Base-by-base conservation (phyloP, 2,888 invertebrate species). In the Leptopilina syphax region DNA sequence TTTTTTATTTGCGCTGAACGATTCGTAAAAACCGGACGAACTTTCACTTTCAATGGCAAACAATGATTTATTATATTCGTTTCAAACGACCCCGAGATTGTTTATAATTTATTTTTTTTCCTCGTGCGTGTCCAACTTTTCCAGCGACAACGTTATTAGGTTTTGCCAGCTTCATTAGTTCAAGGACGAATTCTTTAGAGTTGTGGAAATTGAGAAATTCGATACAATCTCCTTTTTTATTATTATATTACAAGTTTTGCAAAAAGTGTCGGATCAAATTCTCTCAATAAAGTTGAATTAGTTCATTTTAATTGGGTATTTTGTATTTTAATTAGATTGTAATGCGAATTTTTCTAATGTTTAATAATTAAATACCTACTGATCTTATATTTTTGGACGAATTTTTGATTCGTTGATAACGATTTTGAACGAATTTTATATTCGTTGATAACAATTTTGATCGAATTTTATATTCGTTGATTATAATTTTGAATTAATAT, bases 21-120 rank as follows among this genome's bases (percentile, higher is more conserved):
- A 82, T 82, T 83, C 81, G 73, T 79, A 77, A 67, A 67, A 67
- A 68, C 76, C 79, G 83, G 82, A 54, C 77, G 79, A 83, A 85
- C 88, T 88, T 88, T 88, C 87, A 87, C 87, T 87, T 85, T 87
- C 81, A 81, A 83, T 83, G 83, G 84, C 84, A 82, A 47, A 76
- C 80, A 73, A 50, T 80, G 81, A 83, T 84, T 83, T 80, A 80
- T 78, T 73, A 34, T 34, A 63, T 79, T 70, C 76, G 77, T 76
- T 34, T 60, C 63, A 70, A 50, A 77, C 73, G 79, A 81, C 78
- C 81, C 79, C 78, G 76, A 78, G 80, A 77, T 65, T 65, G 50
- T 77, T 77, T 65, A 50, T 50, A 77, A 65, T 65, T 57, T 9
- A 60, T 57, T 73, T 27, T 57, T 73, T 73, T 73, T 73, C 57